phyloP scores from a whole-genome alignment of 1,140 invertebrate genomes.

The Bathynomus jamesi region DNA sequence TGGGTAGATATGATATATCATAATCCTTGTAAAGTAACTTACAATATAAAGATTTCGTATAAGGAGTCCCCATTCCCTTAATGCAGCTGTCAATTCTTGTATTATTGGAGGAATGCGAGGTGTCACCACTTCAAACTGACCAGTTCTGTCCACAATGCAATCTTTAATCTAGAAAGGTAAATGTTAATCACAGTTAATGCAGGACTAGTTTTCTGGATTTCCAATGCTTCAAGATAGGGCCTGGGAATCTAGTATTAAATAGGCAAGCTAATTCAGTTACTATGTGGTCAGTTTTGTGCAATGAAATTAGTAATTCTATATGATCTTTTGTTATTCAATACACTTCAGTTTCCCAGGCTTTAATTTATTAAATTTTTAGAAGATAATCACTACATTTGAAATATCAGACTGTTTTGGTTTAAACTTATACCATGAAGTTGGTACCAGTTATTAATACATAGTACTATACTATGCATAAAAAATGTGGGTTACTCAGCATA shows the following conservation, averaged over 20 bases:
- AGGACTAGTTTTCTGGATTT: too few relatives aligned
- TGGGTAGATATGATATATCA: background rate
- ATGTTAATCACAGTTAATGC: too few relatives aligned
- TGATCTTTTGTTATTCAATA: too few relatives aligned
- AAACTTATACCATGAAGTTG: background rate
- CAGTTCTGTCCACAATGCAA: constrained; percentile 52
- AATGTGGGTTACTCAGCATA: background rate
- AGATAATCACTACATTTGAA: too few relatives aligned
- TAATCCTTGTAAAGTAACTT: constrained; percentile 40
- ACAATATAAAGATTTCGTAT: constrained; percentile 79
- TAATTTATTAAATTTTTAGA: too few relatives aligned
- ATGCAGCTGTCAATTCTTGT: constrained; percentile 76
- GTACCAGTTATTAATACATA: background rate
- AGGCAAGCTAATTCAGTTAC: too few relatives aligned
- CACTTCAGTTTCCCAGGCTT: too few relatives aligned
- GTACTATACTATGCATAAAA: background rate
- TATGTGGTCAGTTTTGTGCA: too few relatives aligned
- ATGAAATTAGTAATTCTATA: too few relatives aligned
- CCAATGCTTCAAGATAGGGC: too few relatives aligned
- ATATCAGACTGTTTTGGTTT: too few relatives aligned
- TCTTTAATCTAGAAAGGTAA: constrained; percentile 53
- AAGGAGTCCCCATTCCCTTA: constrained; percentile 81
- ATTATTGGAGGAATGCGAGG: constrained; percentile 53
- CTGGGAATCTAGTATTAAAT: too few relatives aligned
- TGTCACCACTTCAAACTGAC: constrained; percentile 46